Evolutionary conservation across 2,797 vertebrate genomes (phyloP).

Genomic region (Pterois miles): DNA sequence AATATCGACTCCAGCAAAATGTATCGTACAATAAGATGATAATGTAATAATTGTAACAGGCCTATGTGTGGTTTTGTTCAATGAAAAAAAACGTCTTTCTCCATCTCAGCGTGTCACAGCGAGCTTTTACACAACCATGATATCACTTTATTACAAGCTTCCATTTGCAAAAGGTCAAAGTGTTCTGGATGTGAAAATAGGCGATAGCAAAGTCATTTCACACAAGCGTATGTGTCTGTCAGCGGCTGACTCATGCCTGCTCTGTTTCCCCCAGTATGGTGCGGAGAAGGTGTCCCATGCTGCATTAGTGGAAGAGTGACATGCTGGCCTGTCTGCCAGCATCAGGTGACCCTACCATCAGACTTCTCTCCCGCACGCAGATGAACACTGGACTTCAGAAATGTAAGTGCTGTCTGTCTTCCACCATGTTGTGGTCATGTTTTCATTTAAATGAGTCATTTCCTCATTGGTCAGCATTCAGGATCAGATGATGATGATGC

Average conservation of each 20-base stretch:
- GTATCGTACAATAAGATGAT: background rate
- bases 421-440: background rate
- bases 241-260: slow-evolving; percentile 23
- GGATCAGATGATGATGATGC: background rate
- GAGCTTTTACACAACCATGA: slow-evolving; percentile 7
- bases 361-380: slow-evolving; percentile 95
- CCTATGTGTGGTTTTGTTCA: slow-evolving; percentile 35
- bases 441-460: background rate
- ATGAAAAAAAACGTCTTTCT: slow-evolving; percentile 26
- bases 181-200: slow-evolving; percentile 33
- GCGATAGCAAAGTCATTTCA: slow-evolving; percentile 41
- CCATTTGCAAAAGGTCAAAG: slow-evolving; percentile 55
- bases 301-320: slow-evolving; percentile 92
- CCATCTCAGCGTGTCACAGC: background rate
- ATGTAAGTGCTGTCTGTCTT: slow-evolving; percentile 87
- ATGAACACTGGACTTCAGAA: slow-evolving; percentile 99
- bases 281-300: slow-evolving; percentile 86
- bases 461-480: background rate
- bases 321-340: slow-evolving; percentile 97
- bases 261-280: slow-evolving; percentile 84
- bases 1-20: background rate
- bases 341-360: slow-evolving; percentile 90
- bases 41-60: background rate
- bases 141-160: slow-evolving; percentile 38
- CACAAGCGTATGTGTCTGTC: slow-evolving; percentile 25